phyloP scores from a whole-genome alignment of 2,113 vertebrate genomes.

The Psophia crepitans region DNA sequence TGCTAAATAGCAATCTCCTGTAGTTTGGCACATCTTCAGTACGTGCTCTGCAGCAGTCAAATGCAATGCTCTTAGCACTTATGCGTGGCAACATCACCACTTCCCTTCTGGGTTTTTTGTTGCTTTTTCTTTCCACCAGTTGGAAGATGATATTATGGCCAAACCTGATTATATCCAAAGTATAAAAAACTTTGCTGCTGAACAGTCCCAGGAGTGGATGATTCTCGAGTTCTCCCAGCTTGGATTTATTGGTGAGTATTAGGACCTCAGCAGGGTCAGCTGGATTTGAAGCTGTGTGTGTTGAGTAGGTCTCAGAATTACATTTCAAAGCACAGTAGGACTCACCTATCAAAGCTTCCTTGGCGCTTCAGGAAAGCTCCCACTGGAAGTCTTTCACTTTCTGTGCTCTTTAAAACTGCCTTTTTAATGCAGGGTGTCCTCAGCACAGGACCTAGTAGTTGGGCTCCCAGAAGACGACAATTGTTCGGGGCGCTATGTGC shows the following conservation, averaged over 20 bases:
- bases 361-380: not conserved
- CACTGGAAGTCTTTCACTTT: not conserved
- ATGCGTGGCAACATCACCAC: not conserved
- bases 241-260: constrained; percentile 82
- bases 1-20: not conserved
- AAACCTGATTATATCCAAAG: constrained; percentile 66
- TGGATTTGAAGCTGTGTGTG: not conserved
- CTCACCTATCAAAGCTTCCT: not conserved
- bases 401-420: not conserved
- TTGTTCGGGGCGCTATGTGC: not conserved
- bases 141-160: constrained; percentile 82
- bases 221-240: constrained; percentile 78
- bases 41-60: not conserved
- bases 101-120: not conserved
- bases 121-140: constrained; percentile 26
- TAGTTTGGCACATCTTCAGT: not conserved
- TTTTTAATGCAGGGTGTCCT: not conserved
- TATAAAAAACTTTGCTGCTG: constrained; percentile 62
- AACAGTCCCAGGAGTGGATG: constrained; percentile 73
- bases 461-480: not conserved
- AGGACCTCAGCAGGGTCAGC: not conserved
- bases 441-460: not conserved
- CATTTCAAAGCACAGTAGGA: not conserved
- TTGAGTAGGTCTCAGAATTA: not conserved
- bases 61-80: not conserved